Conservation (phyloP, 1,140 invertebrate species). For the Ericerus pela region DNA sequence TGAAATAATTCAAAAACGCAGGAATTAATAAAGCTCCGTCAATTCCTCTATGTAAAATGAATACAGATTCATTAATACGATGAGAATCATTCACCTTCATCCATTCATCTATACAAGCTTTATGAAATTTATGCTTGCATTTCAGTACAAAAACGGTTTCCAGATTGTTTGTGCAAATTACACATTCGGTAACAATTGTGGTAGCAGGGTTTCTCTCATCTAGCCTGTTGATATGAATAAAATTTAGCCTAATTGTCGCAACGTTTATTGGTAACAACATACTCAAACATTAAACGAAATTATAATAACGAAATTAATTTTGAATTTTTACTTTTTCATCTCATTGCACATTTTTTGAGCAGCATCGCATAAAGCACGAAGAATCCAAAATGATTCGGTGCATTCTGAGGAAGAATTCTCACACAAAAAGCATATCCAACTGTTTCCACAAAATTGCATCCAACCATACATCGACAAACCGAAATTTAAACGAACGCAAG, state of each 20-base stretch:
- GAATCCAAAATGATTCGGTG: not conserved
- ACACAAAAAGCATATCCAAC: not conserved
- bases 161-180: not conserved
- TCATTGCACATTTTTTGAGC: not conserved
- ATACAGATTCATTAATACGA: not conserved
- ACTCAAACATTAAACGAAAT: not conserved
- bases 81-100: not conserved
- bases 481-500: too few species aligned
- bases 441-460: too few species aligned
- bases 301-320: not conserved
- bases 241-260: too few species aligned
- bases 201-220: not conserved
- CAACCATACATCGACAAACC: too few species aligned
- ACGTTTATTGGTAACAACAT: too few species aligned
- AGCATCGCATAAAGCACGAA: not conserved
- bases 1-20: too few species aligned
- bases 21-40: too few species aligned
- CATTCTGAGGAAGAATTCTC: too few species aligned
- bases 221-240: not conserved
- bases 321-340: not conserved
- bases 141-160: not conserved
- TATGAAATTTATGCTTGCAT: not conserved
- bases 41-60: too few species aligned
- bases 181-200: not conserved
- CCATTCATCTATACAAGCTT: not conserved